Percentiles rank a stretch among this genome's conserved stretches.
Evolutionary conservation across 92 coral and sea anemone species (phyloP).

Genomic region (Paragorgia papillata): DNA sequence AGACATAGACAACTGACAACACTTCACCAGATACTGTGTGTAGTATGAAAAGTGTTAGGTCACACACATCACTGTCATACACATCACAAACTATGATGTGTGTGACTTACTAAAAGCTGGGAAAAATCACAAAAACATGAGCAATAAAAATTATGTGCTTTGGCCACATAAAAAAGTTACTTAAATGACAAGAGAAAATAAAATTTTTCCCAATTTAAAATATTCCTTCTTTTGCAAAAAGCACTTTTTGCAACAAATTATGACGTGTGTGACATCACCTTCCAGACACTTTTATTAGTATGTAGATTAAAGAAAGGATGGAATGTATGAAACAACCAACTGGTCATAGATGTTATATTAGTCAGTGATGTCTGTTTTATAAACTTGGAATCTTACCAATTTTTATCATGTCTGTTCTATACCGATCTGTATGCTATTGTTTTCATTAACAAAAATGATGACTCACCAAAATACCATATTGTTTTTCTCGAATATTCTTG

Average conservation of each 20-base stretch:
- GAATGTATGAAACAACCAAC: slow-evolving; percentile 6
- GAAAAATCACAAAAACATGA: not conserved
- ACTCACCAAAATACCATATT: not conserved
- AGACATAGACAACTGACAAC: too few relatives aligned
- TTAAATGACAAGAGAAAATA: slow-evolving; percentile 22
- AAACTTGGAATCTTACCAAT: not conserved
- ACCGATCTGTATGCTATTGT: not conserved
- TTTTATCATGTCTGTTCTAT: not conserved
- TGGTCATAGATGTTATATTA: slow-evolving; percentile 2
- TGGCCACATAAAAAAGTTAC: not conserved
- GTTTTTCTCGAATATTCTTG: not conserved
- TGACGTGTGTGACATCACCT: slow-evolving; percentile 13
- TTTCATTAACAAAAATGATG: slow-evolving; percentile 12
- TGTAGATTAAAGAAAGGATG: not conserved
- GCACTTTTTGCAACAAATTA: not conserved
- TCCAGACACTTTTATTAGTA: not conserved
- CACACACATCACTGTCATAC: slow-evolving; percentile 50
- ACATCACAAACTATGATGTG: slow-evolving; percentile 43
- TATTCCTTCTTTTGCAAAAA: not conserved
- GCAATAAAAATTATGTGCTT: not conserved
- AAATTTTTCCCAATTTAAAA: not conserved
- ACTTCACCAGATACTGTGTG: too few relatives aligned
- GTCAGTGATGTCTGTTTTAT: slow-evolving; percentile 6
- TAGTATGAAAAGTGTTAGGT: slow-evolving; percentile 15
- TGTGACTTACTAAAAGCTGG: slow-evolving; percentile 32